phyloP scores from a whole-genome alignment of 2,113 vertebrate species.

The Bungarus multicinctus region DNA sequence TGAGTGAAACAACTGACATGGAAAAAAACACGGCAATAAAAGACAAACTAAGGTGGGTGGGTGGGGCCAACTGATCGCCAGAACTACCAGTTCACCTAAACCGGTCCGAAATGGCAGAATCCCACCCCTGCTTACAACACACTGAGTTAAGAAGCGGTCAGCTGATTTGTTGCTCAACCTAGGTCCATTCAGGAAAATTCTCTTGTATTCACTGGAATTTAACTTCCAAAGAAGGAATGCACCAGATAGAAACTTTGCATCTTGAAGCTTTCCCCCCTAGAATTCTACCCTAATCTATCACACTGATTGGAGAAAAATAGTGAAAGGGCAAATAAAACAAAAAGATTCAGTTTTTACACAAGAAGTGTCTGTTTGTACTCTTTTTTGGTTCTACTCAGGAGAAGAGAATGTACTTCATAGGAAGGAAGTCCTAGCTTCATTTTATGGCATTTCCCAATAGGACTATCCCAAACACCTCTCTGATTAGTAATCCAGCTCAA shows the following conservation, averaged over 20 bases:
- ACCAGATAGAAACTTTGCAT: not conserved
- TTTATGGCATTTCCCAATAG: not conserved
- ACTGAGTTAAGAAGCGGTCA: not conserved
- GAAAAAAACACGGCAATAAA: too few relatives aligned
- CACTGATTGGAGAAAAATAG: not conserved
- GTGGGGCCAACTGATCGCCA: too few relatives aligned
- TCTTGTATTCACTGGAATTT: not conserved
- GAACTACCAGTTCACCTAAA: too few relatives aligned
- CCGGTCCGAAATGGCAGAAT: too few relatives aligned
- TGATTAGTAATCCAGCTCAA: not conserved
- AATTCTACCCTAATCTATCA: not conserved
- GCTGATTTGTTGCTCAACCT: not conserved
- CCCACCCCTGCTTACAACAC: not conserved
- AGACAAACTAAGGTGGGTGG: too few relatives aligned
- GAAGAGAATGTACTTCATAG: not conserved
- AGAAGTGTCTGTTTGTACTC: not conserved
- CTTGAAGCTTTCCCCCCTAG: not conserved
- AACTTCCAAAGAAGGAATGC: not conserved
- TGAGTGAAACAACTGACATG: too few relatives aligned
- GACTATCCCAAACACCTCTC: not conserved
- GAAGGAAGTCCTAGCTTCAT: not conserved
- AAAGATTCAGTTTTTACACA: not conserved
- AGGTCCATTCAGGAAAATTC: not conserved
- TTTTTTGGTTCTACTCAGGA: not conserved
- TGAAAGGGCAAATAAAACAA: not conserved